Evolutionary conservation across 2,113 vertebrate species (phyloP), one percentile per base, ranked within the genome.

Genomic region (Tenrec ecaudatus): DNA sequence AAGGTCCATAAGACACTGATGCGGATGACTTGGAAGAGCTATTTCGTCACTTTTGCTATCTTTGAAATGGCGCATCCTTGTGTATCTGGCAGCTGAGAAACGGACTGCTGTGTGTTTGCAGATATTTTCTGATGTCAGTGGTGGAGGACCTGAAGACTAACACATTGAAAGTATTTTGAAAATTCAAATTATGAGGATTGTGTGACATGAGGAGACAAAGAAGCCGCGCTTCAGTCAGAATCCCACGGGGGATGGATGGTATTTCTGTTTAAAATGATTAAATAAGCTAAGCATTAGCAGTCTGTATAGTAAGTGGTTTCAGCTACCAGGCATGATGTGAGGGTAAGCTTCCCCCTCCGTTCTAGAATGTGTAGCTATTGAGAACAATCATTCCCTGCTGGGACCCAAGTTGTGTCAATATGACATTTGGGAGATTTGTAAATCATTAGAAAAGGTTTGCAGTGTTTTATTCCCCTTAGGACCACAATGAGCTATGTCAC

Each of bases 321-420:
- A 88, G 87, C 83, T 96, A 91, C 90, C 73, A 83, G 91, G 96
- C 82, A 82, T 83, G 17, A 77, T 86, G 96, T 97, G 93, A 97
- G 84, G 43, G 2, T 83, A 94, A 95, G 90, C 96, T 91, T 94
- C 69, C 88, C 96, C 93, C 93, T 95, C 88, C 93, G 29, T 94
- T 97, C 88, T 31, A 81, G 96, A 92, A 97, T 94, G 89, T 88
- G n/a, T 93, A 95, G 94, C 90, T 90, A 43, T 92, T 94, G 93
- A 98, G 97, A 97, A 97, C 95, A 98, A 97, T 97, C 96, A 97
- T 95, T 97, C 96, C 96, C 96, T 88, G 89, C 95, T 97, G 97
- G 86, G 95, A 96, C 94, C 95, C 95, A 92, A 97, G 93, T 86
- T 97, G 87, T 98, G 96, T 97, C 97, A 97, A 97, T 97, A 97